Conservation (phyloP, 1,140 invertebrate genomes). For the Rhopalosiphum padi region DNA sequence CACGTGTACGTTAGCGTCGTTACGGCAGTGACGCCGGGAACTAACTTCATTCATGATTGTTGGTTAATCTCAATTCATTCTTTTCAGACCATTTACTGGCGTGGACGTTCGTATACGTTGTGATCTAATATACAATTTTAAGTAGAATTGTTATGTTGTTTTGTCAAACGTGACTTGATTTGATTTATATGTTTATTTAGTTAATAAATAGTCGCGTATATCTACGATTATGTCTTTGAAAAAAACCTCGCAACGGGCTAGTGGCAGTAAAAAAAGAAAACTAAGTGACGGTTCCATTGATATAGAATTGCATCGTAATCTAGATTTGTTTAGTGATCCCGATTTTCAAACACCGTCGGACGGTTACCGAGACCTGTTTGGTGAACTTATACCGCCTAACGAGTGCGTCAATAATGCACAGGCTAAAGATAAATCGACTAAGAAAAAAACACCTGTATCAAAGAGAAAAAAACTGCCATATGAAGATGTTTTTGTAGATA, state of each 20-base stretch:
- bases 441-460: not conserved
- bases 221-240: not conserved
- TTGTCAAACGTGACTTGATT: too few relatives aligned
- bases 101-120: too few relatives aligned
- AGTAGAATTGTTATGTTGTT: too few relatives aligned
- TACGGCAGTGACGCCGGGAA: too few relatives aligned
- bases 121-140: too few relatives aligned
- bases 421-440: not conserved
- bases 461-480: not conserved
- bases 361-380: conserved; percentile 6
- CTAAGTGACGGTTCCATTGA: not conserved
- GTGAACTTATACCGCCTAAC: not conserved
- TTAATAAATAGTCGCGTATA: not conserved
- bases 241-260: not conserved
- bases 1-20: too few relatives aligned
- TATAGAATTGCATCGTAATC: rapidly evolving
- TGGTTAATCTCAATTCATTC: too few relatives aligned
- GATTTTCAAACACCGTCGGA: not conserved
- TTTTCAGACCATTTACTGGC: too few relatives aligned
- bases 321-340: not conserved
- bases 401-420: not conserved
- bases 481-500: not conserved
- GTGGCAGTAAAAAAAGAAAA: conserved; percentile 29
- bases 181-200: not conserved
- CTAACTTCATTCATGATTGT: too few relatives aligned